Evolutionary conservation across 1,140 invertebrate genomes (phyloP).

Genomic region (Pseudomyrmex sp.): DNA sequence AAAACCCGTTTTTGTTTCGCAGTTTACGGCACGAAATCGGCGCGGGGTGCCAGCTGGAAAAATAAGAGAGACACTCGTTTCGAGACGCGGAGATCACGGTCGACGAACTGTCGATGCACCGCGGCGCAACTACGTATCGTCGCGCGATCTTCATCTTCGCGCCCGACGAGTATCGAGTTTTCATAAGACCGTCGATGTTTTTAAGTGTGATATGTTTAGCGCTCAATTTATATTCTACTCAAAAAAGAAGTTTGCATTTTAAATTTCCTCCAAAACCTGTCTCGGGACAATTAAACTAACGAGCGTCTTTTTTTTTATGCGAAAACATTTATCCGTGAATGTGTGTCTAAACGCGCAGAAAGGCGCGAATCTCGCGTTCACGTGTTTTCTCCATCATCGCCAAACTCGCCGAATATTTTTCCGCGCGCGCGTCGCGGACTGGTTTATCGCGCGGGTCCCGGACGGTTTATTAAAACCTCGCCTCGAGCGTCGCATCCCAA

Average conservation of each 20-base stretch:
- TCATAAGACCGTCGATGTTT: background rate
- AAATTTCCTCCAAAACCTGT: no score
- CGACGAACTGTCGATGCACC: conserved; percentile 22
- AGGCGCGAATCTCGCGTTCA: background rate
- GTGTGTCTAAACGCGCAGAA: background rate
- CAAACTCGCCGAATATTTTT: conserved; percentile 36
- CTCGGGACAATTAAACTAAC: no score
- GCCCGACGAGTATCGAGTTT: background rate
- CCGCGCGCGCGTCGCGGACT: conserved; percentile 19
- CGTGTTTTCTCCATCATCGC: conserved; percentile 10
- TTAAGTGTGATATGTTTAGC: no score
- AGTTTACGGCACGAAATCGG: conserved; percentile 44
- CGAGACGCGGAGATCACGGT: conserved; percentile 17
- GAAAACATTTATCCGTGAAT: no score
- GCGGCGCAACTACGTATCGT: background rate
- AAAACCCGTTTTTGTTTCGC: conserved; percentile 26
- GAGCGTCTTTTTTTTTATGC: no score
- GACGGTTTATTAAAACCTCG: conserved; percentile 52
- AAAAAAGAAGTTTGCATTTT: no score
- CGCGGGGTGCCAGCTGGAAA: conserved; percentile 48
- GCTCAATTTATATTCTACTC: no score
- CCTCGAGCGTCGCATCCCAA: conserved; percentile 47
- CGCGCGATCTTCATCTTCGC: conserved; percentile 18
- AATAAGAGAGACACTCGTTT: conserved; percentile 48
- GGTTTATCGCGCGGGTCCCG: conserved; percentile 31